These are phyloP conservation scores for Penaeus chinensis DNA, from an alignment of 1,140 invertebrate genomes.

Conservation along the genomic window DNA sequence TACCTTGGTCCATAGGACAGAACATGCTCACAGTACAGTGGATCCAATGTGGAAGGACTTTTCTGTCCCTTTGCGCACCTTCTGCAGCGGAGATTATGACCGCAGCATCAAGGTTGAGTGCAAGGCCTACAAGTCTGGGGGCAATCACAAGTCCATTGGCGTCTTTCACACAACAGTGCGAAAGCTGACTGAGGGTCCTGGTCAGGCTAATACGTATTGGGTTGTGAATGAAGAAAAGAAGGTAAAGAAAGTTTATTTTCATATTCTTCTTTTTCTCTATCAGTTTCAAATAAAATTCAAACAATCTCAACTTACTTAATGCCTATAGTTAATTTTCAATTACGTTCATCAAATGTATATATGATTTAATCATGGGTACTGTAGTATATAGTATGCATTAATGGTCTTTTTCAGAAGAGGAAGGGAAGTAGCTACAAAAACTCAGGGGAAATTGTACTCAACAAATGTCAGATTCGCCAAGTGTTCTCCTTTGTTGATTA, in stretches of 20 bases:
- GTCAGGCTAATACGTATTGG: slow-evolving; percentile 63
- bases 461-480: slow-evolving; percentile 66
- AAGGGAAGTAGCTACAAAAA: slow-evolving; percentile 67
- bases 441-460: slow-evolving; percentile 67
- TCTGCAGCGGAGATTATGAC: slow-evolving; percentile 76
- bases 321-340: too few relatives aligned
- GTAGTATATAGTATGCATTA: too few relatives aligned
- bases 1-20: slow-evolving; percentile 70
- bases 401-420: slow-evolving; percentile 61
- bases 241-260: slow-evolving; percentile 46
- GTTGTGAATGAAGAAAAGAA: slow-evolving; percentile 65
- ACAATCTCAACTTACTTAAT: too few relatives aligned
- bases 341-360: too few relatives aligned
- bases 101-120: slow-evolving; percentile 69
- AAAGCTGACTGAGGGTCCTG: slow-evolving; percentile 66
- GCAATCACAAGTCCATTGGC: slow-evolving; percentile 71
- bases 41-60: slow-evolving; percentile 75
- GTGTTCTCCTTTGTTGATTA: slow-evolving; percentile 74
- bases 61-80: slow-evolving; percentile 70
- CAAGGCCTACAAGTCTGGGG: slow-evolving; percentile 67
- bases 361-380: too few relatives aligned
- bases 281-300: not conserved
- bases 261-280: too few relatives aligned
- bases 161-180: slow-evolving; percentile 68
- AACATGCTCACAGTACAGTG: slow-evolving; percentile 72